A percentile compares a stretch with the other conserved stretches of the same genome.
phyloP scores from a whole-genome alignment of 2,888 invertebrate genomes.

The Sphaerophoria taeniata region DNA sequence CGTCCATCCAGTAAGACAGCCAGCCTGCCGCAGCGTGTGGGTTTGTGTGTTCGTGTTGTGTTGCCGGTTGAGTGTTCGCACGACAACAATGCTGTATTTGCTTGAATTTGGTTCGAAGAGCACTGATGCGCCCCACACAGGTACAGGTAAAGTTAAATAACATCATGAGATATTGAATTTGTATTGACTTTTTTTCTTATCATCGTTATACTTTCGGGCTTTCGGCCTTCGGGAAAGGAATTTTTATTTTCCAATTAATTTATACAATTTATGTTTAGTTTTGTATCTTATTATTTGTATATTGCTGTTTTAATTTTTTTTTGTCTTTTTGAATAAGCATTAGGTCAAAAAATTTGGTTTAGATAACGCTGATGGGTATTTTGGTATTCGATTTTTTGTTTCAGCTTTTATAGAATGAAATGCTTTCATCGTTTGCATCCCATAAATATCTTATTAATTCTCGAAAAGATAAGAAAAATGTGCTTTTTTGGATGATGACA shows the following conservation, averaged over 20 bases:
- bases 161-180: conserved; percentile 30
- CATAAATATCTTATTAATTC: conserved; percentile 30
- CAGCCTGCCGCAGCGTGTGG: conserved; percentile 35
- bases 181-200: conserved; percentile 35
- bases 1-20: too few species aligned
- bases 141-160: too few species aligned
- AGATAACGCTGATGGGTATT: conserved; percentile 22
- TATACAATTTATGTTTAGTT: conserved; percentile 54
- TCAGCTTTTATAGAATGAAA: conserved; percentile 10
- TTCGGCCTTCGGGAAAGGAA: conserved; percentile 53
- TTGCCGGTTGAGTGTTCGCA: conserved; percentile 42
- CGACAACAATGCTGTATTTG: conserved; percentile 40
- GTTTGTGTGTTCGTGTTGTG: conserved; percentile 47
- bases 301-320: conserved; percentile 28
- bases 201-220: conserved; percentile 39
- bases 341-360: conserved; percentile 26
- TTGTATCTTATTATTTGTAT: conserved; percentile 36
- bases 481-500: conserved; percentile 17
- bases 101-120: background rate
- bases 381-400: background rate
- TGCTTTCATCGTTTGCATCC: conserved; percentile 37
- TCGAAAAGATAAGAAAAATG: conserved; percentile 18
- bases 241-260: conserved; percentile 65
- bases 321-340: conserved; percentile 20
- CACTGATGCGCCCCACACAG: background rate